phyloP scores from a whole-genome alignment of 37 sponge, comb jelly and placozoan genomes.

The Tethya wilhelma region DNA sequence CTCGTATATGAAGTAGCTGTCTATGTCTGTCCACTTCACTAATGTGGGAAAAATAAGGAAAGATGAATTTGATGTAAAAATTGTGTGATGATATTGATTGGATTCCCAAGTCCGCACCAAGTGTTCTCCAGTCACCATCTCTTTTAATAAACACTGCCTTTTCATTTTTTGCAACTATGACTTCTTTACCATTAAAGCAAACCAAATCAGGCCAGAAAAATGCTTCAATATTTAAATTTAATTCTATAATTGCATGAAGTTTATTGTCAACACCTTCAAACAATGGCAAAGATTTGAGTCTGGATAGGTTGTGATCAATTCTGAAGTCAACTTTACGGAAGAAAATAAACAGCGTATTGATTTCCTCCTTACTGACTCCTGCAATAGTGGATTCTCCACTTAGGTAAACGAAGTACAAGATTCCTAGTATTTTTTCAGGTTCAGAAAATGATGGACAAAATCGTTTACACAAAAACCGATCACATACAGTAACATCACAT shows the following conservation, averaged over 20 bases:
- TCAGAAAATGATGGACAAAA: conserved; percentile 7
- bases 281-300: background rate
- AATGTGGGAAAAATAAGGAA: background rate
- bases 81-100: too few relatives aligned
- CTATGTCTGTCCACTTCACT: background rate
- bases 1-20: conserved; percentile 8
- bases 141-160: too few relatives aligned
- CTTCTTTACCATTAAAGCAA: too few relatives aligned
- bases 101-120: too few relatives aligned
- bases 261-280: too few relatives aligned
- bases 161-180: too few relatives aligned
- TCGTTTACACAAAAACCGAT: background rate
- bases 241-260: background rate
- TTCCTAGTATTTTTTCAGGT: background rate
- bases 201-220: conserved; percentile 2
- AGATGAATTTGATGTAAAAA: background rate
- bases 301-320: background rate
- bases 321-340: background rate
- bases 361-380: background rate
- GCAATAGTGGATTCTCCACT: too few relatives aligned
- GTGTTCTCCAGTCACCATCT: too few relatives aligned
- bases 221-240: background rate
- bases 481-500: background rate
- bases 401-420: background rate
- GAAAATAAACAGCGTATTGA: background rate